phyloP scores from a whole-genome alignment of 2,888 invertebrate genomes.

The Lamellibrachia satsuma region DNA sequence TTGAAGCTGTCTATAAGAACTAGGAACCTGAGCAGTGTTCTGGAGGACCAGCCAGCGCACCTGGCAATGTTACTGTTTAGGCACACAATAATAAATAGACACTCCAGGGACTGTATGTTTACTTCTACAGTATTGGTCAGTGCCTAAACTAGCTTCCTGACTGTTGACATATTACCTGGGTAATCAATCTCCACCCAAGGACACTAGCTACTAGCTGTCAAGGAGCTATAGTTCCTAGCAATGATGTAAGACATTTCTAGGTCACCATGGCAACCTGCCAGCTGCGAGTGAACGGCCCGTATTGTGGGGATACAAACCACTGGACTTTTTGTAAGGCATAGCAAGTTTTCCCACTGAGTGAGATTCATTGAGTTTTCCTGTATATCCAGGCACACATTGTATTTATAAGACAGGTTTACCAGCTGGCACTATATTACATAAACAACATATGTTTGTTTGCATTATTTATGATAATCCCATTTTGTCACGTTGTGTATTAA shows the following conservation, averaged over 20 bases:
- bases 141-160: not conserved
- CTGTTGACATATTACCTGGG: not conserved
- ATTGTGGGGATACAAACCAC: not conserved
- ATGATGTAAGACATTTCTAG: not conserved
- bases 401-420: not conserved
- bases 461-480: not conserved
- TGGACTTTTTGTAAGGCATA: not conserved
- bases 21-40: too few species aligned
- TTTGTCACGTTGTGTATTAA: not conserved
- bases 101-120: slow-evolving; percentile 9
- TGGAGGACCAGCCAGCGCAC: not conserved
- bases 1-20: too few species aligned
- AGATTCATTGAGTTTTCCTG: not conserved
- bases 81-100: not conserved
- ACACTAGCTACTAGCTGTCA: not conserved
- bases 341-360: not conserved
- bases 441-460: not conserved
- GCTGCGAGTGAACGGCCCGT: not conserved
- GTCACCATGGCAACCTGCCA: not conserved
- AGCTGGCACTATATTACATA: not conserved
- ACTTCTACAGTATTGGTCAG: not conserved
- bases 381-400: not conserved
- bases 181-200: not conserved
- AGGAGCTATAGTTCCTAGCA: not conserved
- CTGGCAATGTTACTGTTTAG: not conserved